Percentiles rank a stretch among this genome's conserved stretches.
Evolutionary conservation across 2,888 invertebrate genomes (phyloP).

Genomic region (Abrostola tripartita): DNA sequence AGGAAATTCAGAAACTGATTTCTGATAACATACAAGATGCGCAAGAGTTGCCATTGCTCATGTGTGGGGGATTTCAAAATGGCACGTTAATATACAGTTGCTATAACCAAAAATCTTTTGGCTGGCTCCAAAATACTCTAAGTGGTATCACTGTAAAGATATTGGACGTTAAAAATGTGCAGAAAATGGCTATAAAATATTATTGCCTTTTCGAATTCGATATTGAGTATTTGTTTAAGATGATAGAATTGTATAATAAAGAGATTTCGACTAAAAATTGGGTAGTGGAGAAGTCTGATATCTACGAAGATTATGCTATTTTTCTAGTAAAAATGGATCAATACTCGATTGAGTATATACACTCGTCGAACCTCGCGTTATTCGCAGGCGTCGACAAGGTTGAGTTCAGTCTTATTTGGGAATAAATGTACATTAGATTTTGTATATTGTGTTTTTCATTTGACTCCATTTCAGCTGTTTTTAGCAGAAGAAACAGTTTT

Average conservation of each 20-base stretch:
- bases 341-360: constrained; percentile 63
- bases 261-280: constrained; percentile 64
- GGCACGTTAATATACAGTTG: constrained; percentile 70
- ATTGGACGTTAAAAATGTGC: constrained; percentile 24
- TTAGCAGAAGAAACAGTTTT: no score
- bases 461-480: background rate
- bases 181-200: constrained; percentile 58
- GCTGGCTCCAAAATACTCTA: constrained; percentile 55
- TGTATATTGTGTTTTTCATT: background rate
- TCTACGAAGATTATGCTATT: constrained; percentile 40
- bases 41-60: constrained; percentile 62
- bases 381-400: constrained; percentile 71
- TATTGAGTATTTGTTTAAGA: constrained; percentile 54
- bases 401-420: constrained; percentile 60
- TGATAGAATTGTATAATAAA: constrained; percentile 66
- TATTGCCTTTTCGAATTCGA: constrained; percentile 58
- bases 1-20: constrained; percentile 41
- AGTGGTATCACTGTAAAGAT: constrained; percentile 45
- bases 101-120: constrained; percentile 59
- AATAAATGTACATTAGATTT: constrained; percentile 3
- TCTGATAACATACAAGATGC: constrained; percentile 54
- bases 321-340: constrained; percentile 62
- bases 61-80: constrained; percentile 71
- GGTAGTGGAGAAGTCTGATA: constrained; percentile 54
- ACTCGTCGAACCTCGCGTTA: constrained; percentile 59